phyloP scores from a whole-genome alignment of 2,113 vertebrate species.

The Engystomops pustulosus region DNA sequence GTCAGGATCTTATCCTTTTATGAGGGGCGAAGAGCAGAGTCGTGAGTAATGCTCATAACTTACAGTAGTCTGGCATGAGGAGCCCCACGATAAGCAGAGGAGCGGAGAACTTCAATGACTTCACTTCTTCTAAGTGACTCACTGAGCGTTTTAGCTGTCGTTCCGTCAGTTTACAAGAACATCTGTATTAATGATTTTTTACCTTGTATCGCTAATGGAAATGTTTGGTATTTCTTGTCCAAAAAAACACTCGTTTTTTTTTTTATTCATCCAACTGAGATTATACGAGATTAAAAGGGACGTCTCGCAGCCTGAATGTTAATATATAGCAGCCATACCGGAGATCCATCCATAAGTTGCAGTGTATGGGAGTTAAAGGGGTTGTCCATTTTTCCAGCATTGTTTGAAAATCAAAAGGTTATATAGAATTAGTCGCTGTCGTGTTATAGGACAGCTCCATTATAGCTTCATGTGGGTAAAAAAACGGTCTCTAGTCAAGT shows the following conservation, averaged over 20 bases:
- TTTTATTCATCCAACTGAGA: too few species aligned
- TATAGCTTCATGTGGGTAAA: too few species aligned
- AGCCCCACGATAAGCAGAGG: conserved; percentile 73
- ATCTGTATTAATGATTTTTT: conserved; percentile 81
- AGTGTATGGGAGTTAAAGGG: too few species aligned
- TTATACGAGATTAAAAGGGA: too few species aligned
- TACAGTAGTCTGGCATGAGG: conserved; percentile 67
- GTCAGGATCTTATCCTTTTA: conserved; percentile 77
- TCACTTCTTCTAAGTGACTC: conserved; percentile 80
- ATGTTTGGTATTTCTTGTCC: not conserved
- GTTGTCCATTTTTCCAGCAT: too few species aligned
- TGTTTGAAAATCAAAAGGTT: too few species aligned
- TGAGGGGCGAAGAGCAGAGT: conserved; percentile 79
- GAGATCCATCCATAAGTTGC: too few species aligned
- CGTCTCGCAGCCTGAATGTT: too few species aligned
- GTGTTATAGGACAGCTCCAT: too few species aligned
- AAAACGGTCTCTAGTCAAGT: too few species aligned
- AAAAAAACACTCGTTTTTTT: not conserved
- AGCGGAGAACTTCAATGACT: conserved; percentile 77
- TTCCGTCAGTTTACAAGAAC: conserved; percentile 79
- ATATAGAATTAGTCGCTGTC: too few species aligned
- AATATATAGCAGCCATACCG: too few species aligned
- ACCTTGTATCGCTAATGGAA: conserved; percentile 33
- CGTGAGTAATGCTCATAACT: conserved; percentile 79
- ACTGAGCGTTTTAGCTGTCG: conserved; percentile 78